Percentiles rank a stretch among this genome's conserved stretches.
These are phyloP conservation scores for Sitodiplosis mosellana DNA, from an alignment of 1,140 invertebrate species.

Conservation along the genomic window DNA sequence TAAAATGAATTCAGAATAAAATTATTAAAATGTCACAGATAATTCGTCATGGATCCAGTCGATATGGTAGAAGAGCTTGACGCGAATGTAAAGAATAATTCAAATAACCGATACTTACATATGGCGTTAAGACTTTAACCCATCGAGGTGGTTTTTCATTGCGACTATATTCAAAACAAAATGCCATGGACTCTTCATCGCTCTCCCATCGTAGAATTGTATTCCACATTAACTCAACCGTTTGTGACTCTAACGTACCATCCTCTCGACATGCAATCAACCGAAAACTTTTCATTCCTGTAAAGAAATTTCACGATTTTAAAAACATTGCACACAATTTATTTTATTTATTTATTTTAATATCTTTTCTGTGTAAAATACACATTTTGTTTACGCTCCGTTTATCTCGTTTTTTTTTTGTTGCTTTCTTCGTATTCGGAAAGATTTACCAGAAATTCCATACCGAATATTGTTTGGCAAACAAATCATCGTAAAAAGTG, in stretches of 20 bases:
- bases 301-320: conserved; percentile 1
- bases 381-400: no score
- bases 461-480: background rate
- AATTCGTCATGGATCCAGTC: background rate
- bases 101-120: conserved; percentile 45
- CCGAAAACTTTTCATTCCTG: conserved; percentile 47
- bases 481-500: background rate
- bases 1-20: background rate
- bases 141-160: conserved; percentile 60
- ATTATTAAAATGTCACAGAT: background rate
- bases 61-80: background rate
- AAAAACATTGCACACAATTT: background rate
- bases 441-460: no score
- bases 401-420: no score
- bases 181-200: conserved; percentile 79
- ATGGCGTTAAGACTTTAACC: conserved; percentile 80
- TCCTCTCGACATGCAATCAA: conserved; percentile 77
- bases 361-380: no score
- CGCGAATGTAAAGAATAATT: background rate
- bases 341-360: no score
- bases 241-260: conserved; percentile 65
- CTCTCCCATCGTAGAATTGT: conserved; percentile 66
- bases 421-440: no score
- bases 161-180: conserved; percentile 71
- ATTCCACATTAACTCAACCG: conserved; percentile 71